phyloP scores from a whole-genome alignment of 2,797 vertebrate genomes.

The Myoxocephalus aenaeus region DNA sequence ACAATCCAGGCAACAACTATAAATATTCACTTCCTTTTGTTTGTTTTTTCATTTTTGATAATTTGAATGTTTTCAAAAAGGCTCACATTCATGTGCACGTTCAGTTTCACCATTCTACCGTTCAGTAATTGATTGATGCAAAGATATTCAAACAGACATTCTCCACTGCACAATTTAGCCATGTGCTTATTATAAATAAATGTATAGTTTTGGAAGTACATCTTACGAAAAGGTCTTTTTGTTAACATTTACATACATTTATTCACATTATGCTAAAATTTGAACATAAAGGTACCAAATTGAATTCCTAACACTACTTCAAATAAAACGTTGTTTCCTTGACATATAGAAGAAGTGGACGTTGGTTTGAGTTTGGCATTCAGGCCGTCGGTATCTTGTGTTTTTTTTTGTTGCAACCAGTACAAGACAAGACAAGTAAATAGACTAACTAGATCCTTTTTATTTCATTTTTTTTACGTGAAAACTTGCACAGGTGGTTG shows the following conservation, averaged over 20 bases:
- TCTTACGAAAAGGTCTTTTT: background rate
- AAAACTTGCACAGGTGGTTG: background rate
- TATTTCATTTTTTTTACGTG: background rate
- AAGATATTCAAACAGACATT: constrained; percentile 1
- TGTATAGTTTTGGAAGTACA: background rate
- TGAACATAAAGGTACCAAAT: background rate
- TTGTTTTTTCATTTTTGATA: background rate
- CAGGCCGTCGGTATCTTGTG: no score
- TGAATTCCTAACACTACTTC: background rate
- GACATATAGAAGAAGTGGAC: no score
- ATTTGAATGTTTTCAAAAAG: background rate
- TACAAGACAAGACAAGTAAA: no score
- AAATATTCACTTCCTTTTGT: background rate
- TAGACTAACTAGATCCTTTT: background rate
- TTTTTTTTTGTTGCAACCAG: no score
- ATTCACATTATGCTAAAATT: background rate
- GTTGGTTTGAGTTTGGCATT: no score
- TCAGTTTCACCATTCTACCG: background rate
- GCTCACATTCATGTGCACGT: background rate
- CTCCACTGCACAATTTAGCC: background rate
- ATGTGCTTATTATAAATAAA: background rate
- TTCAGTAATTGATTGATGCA: constrained; percentile 21
- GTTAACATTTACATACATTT: background rate
- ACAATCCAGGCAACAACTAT: background rate
- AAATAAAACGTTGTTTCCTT: background rate